Conservation (phyloP, 2,113 vertebrate genomes). For the Anser brachyrhynchus region DNA sequence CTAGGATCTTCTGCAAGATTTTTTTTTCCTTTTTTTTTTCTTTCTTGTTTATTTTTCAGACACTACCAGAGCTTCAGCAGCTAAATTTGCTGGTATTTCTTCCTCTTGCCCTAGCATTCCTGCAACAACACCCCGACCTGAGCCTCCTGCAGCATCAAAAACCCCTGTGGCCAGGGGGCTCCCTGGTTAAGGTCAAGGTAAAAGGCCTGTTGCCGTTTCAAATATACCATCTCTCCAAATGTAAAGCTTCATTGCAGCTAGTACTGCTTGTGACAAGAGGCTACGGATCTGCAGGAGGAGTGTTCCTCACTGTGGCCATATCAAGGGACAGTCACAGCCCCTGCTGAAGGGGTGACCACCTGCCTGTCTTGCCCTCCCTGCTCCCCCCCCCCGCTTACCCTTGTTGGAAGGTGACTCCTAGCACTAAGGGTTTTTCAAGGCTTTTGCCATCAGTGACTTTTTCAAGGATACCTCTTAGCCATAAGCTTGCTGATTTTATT, state of each 20-base stretch:
- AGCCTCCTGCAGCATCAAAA: background rate
- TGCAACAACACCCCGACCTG: background rate
- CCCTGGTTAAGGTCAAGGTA: background rate
- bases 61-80: background rate
- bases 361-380: background rate
- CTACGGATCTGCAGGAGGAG: background rate
- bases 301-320: background rate
- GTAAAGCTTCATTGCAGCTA: background rate
- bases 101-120: background rate
- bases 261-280: background rate
- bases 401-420: background rate
- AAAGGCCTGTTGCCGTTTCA: background rate
- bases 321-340: background rate
- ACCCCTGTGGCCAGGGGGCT: background rate
- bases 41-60: background rate
- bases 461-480: background rate
- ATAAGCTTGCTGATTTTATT: slow-evolving; percentile 44
- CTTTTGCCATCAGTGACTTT: background rate
- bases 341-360: background rate
- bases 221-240: background rate
- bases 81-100: background rate
- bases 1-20: background rate
- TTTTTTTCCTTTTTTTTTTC: rapidly evolving
- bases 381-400: background rate
- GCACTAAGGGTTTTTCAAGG: background rate